Evolutionary conservation across 1,140 invertebrate species (phyloP).

Genomic region (Trichoplusia ni): DNA sequence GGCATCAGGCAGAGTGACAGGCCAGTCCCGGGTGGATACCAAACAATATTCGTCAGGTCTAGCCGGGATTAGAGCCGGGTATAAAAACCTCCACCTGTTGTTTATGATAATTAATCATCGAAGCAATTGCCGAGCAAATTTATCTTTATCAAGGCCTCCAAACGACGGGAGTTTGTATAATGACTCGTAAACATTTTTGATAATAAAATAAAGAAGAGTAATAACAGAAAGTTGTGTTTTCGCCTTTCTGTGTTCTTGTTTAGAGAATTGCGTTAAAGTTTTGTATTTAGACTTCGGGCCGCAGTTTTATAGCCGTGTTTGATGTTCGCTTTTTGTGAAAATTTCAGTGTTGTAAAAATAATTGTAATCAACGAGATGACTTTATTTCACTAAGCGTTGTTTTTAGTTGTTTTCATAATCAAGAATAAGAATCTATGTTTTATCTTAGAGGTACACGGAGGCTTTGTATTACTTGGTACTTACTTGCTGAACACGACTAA

Average conservation of each 20-base stretch:
- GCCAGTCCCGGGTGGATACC: neutral
- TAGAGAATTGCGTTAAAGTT: slow-evolving; percentile 2
- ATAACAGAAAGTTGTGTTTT: slow-evolving; percentile 20
- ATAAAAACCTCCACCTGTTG: slow-evolving; percentile 26
- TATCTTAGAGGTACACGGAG: too few relatives aligned
- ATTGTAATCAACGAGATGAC: slow-evolving; percentile 13
- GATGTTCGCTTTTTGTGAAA: neutral
- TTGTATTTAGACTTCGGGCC: neutral
- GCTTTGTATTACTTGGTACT: too few relatives aligned
- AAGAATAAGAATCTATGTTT: too few relatives aligned
- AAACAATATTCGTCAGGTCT: slow-evolving; percentile 28
- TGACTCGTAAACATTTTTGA: slow-evolving; percentile 32
- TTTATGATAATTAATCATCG: slow-evolving; percentile 25
- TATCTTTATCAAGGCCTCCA: slow-evolving; percentile 24
- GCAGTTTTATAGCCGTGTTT: slow-evolving; percentile 10
- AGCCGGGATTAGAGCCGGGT: slow-evolving; percentile 17
- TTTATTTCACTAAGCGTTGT: slow-evolving; percentile 15
- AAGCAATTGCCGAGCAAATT: slow-evolving; percentile 22
- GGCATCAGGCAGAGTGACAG: neutral
- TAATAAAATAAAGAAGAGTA: slow-evolving; percentile 31
- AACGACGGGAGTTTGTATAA: slow-evolving; percentile 21
- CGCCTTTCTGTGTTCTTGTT: neutral
- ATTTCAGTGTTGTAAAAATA: slow-evolving; percentile 1
- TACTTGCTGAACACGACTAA: too few relatives aligned
- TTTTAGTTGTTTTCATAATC: too few relatives aligned